Evolutionary conservation across 1,140 invertebrate genomes (phyloP).

Genomic region (Drosophila simulans): DNA sequence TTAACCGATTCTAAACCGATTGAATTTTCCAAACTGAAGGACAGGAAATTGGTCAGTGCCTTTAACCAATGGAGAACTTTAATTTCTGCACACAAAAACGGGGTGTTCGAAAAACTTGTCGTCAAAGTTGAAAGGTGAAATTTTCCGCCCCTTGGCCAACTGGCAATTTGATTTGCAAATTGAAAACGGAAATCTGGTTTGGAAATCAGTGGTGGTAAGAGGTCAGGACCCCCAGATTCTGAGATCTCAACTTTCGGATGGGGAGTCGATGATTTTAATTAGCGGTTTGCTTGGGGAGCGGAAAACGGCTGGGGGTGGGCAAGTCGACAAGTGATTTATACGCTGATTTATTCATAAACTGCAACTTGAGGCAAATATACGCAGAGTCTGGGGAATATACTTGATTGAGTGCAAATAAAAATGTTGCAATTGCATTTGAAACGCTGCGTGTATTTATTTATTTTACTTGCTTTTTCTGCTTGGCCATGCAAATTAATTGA

Average conservation of each 20-base stretch:
- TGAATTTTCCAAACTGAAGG: neutral
- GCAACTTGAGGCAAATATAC: conserved; percentile 38
- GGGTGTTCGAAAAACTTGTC: conserved; percentile 14
- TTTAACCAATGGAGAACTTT: conserved; percentile 8
- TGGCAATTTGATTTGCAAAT: conserved; percentile 77
- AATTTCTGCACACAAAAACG: conserved; percentile 6
- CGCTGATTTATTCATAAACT: conserved; percentile 61
- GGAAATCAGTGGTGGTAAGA: conserved; percentile 15
- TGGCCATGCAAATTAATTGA: conserved; percentile 61
- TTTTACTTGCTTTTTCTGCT: conserved; percentile 31
- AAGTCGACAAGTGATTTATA: conserved; percentile 31
- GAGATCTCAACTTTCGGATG: neutral
- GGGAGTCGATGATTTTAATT: conserved; percentile 57
- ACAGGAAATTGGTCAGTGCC: neutral
- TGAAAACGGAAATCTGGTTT: conserved; percentile 39
- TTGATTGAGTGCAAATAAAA: conserved; percentile 35
- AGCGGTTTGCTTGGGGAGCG: conserved; percentile 26
- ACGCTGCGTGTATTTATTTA: conserved; percentile 23
- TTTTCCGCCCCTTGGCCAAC: conserved; percentile 31
- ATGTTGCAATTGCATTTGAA: conserved; percentile 33
- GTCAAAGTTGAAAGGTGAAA: conserved; percentile 48
- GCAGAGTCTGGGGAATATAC: conserved; percentile 27
- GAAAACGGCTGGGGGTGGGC: neutral
- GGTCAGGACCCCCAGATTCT: neutral
- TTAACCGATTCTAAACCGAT: neutral